Evolutionary conservation across 2,888 invertebrate genomes (phyloP).

Genomic region (Heliconius ismenius): DNA sequence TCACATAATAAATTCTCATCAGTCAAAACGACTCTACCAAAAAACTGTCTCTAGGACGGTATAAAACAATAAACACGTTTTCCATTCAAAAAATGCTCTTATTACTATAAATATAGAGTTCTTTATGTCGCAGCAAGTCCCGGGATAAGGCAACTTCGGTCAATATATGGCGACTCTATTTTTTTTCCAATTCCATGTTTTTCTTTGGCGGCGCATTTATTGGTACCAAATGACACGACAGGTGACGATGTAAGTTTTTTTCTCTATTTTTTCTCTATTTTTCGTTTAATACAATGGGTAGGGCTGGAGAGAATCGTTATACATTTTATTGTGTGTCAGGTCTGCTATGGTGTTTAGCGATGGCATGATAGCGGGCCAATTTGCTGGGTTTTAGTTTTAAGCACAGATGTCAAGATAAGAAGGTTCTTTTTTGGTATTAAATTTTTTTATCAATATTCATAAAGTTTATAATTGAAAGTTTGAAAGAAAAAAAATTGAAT

Average conservation of each 20-base stretch:
- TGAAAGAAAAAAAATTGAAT: background rate
- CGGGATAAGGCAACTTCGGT: slow-evolving; percentile 69
- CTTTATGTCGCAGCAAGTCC: slow-evolving; percentile 27
- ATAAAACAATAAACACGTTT: slow-evolving; percentile 46
- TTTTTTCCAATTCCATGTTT: slow-evolving; percentile 68
- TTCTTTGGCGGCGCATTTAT: slow-evolving; percentile 79
- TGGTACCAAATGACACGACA: slow-evolving; percentile 82
- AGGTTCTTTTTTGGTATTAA: slow-evolving; percentile 51
- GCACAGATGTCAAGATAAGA: slow-evolving; percentile 70
- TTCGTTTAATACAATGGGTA: slow-evolving; percentile 49
- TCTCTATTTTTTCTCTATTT: slow-evolving; percentile 44
- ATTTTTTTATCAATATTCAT: slow-evolving; percentile 31
- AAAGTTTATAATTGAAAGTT: slow-evolving; percentile 15
- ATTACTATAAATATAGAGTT: too few species aligned
- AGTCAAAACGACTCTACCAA: slow-evolving; percentile 74
- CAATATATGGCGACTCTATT: slow-evolving; percentile 67
- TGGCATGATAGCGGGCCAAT: slow-evolving; percentile 65
- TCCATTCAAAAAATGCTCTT: slow-evolving; percentile 46
- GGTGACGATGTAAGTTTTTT: slow-evolving; percentile 69
- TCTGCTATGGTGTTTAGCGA: slow-evolving; percentile 50
- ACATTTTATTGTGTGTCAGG: slow-evolving; percentile 77
- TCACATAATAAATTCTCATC: slow-evolving; percentile 79
- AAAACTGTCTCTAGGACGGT: slow-evolving; percentile 58
- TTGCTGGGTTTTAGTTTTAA: slow-evolving; percentile 62
- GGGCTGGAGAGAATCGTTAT: slow-evolving; percentile 72